Conservation (phyloP, 2,888 invertebrate genomes). For the Nipponacmea schrenckii region DNA sequence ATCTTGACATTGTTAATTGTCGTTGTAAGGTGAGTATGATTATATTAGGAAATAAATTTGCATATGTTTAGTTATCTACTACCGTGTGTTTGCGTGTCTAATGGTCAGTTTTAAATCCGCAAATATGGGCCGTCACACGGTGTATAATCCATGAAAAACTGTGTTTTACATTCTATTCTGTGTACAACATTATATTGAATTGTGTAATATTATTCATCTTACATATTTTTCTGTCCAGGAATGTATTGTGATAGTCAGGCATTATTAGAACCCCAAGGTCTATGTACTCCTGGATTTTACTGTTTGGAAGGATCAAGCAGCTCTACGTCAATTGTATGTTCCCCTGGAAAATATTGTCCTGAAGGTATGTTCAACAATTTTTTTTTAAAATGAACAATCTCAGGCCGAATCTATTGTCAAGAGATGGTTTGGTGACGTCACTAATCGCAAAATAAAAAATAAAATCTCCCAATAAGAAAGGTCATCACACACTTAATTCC, state of each 20-base stretch:
- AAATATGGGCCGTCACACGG: neutral
- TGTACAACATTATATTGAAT: neutral
- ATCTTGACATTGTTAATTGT: neutral
- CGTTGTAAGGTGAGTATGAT: too few relatives aligned
- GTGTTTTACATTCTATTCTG: neutral
- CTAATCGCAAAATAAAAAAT: too few relatives aligned
- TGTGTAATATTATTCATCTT: too few relatives aligned
- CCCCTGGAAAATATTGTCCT: constrained; percentile 61
- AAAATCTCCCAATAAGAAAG: too few relatives aligned
- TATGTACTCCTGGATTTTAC: constrained; percentile 60
- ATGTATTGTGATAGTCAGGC: constrained; percentile 56
- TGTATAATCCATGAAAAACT: too few relatives aligned
- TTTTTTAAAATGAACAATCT: neutral
- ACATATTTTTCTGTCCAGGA: constrained; percentile 34
- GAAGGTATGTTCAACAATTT: constrained; percentile 36
- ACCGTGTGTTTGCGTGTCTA: neutral
- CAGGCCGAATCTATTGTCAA: too few relatives aligned
- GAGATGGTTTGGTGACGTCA: too few relatives aligned
- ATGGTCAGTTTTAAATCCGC: neutral
- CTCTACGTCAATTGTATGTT: constrained; percentile 51
- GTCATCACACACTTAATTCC: too few relatives aligned
- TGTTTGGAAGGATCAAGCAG: constrained; percentile 56
- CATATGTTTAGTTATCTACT: too few relatives aligned
- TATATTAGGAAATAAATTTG: too few relatives aligned
- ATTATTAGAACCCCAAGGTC: constrained; percentile 51